Evolutionary conservation across 2,888 invertebrate species (phyloP), one percentile per base, ranked within the genome.

Genomic region (Nematopogon swammerdamellus): DNA sequence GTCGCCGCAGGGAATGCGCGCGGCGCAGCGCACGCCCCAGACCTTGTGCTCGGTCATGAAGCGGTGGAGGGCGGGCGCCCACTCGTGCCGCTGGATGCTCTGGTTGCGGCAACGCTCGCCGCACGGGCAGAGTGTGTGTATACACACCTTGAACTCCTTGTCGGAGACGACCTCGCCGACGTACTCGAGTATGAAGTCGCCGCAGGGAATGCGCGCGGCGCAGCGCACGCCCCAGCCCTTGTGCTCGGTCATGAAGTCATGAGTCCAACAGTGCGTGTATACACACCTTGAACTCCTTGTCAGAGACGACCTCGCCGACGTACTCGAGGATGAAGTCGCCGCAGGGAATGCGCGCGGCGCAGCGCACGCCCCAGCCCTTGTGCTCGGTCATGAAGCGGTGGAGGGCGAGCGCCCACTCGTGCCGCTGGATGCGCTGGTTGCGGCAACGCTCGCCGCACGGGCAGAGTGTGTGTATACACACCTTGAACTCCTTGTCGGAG

Each of bases 121-220:
- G 5, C 5, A 25, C 5, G 8, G 25, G 25, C 8, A 25, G 4
- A 6, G 25, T 25, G 25, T 6, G 25, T 6, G 25, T 25, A n/a
- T n/a, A n/a, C 52, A 55, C 48, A 87, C 88, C 69, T 95, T 93
- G 67, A 97, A 97, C 68, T 96, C 95, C 51, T 92, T 88, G 65
- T 95, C 96, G 44, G 92, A 91, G 1, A 97, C 95, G 47, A 99
- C 97, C 70, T 99, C 98, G 1, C 99, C 98, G 0, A 97, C 92
- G 65, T 98, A 98, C 65, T 98, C 97, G 50, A 97, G 76, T 57
- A 98, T 96, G 64, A 97, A 96, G 57, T 92, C 89, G 2, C 95
- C 95, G 51, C 85, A 82, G 58, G 79, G 84, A 50, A 98, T 92
- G 25, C 85, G 79, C 54, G 87, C 80, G 56, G 89, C 90, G 1